phyloP scores from a whole-genome alignment of 30 jellyfish, hydroid and myxozoan genomes.

The Turritopsis rubra region DNA sequence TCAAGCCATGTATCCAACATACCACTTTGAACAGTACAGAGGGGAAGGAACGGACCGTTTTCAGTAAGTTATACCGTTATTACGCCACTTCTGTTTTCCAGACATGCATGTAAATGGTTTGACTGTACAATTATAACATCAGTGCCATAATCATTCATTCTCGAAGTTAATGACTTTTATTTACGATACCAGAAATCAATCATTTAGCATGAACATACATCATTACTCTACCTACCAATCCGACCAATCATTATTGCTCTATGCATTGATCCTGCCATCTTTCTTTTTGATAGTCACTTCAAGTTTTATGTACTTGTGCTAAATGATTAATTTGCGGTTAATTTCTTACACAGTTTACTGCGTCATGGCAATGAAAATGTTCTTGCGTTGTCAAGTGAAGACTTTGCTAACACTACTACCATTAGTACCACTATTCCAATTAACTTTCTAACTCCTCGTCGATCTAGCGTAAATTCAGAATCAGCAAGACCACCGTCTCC shows the following conservation, averaged over 20 bases:
- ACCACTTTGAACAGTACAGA: slow-evolving; percentile 54
- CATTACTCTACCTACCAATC: background rate
- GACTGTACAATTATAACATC: too few relatives aligned
- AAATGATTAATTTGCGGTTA: background rate
- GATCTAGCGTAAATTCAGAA: slow-evolving; percentile 24
- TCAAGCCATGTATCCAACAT: slow-evolving; percentile 55
- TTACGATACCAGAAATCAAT: background rate
- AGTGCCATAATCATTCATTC: too few relatives aligned
- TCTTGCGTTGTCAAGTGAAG: slow-evolving; percentile 37
- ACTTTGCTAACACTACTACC: background rate
- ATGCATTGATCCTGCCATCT: background rate
- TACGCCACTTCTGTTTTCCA: background rate
- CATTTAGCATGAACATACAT: background rate
- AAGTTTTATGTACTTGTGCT: background rate
- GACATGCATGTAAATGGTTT: background rate
- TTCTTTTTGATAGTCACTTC: background rate
- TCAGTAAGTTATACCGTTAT: background rate
- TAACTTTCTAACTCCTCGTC: slow-evolving; percentile 13
- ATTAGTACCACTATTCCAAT: background rate
- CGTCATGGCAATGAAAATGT: slow-evolving; percentile 10
- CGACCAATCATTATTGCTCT: too few relatives aligned
- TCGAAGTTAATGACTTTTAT: too few relatives aligned
- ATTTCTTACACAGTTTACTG: background rate
- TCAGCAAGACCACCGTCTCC: slow-evolving; percentile 27
- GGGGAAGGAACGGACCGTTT: slow-evolving; percentile 43